Conservation (phyloP, 2,113 vertebrate genomes). For the Egretta garzetta region DNA sequence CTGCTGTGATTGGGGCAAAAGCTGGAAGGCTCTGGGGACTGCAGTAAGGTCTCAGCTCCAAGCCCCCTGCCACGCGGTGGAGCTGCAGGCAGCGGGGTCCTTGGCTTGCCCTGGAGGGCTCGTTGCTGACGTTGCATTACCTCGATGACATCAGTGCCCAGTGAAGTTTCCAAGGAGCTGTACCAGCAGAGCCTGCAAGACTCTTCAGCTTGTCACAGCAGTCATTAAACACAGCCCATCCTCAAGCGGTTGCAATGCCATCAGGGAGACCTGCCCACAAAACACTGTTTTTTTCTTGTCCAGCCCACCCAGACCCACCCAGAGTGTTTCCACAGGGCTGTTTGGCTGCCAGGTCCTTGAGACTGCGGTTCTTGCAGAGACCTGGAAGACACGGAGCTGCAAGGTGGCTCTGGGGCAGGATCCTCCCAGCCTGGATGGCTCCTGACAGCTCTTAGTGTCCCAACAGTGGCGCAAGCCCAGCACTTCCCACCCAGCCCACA, state of each 20-base stretch:
- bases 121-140: background rate
- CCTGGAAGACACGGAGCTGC: background rate
- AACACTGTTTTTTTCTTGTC: fast-evolving
- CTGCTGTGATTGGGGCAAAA: background rate
- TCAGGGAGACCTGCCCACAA: background rate
- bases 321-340: background rate
- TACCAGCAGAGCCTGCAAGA: background rate
- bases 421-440: background rate
- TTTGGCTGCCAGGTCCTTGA: background rate
- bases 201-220: background rate
- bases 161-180: background rate
- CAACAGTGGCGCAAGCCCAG: background rate
- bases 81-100: background rate
- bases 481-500: background rate
- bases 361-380: background rate
- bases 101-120: background rate
- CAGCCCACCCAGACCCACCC: background rate
- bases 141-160: background rate
- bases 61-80: fast-evolving
- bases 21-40: background rate
- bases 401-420: background rate
- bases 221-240: background rate
- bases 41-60: background rate
- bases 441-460: background rate
- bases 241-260: background rate